Evolutionary conservation across 2,113 vertebrate species (phyloP).

Genomic region (Cranoglanis bouderius): DNA sequence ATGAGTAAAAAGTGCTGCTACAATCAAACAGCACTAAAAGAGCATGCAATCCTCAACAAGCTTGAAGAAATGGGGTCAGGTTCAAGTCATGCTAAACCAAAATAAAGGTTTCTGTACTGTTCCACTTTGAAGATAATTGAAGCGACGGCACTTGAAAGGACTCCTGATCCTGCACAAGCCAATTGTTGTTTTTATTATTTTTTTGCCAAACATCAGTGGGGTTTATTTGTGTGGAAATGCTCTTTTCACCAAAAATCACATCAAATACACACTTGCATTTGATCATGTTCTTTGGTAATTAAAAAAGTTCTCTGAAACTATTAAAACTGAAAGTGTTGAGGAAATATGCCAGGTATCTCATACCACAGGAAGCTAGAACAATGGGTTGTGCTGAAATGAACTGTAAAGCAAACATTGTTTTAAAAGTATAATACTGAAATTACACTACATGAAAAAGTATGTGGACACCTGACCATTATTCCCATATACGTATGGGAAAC

Average conservation of each 20-base stretch:
- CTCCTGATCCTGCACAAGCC: constrained; percentile 61
- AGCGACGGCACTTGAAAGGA: constrained; percentile 69
- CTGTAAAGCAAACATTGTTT: constrained; percentile 26
- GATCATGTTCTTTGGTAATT: constrained; percentile 62
- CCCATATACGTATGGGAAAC: background rate
- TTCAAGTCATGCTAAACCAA: constrained; percentile 68
- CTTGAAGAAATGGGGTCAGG: constrained; percentile 75
- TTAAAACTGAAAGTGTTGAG: constrained; percentile 63
- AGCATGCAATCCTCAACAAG: constrained; percentile 75
- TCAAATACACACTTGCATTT: constrained; percentile 62
- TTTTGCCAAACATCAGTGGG: constrained; percentile 55
- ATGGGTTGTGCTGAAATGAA: constrained; percentile 41
- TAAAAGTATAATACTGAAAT: background rate
- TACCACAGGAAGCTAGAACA: constrained; percentile 48
- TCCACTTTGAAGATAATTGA: constrained; percentile 74
- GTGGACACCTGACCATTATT: background rate
- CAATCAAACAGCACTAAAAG: constrained; percentile 71
- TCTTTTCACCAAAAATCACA: constrained; percentile 65
- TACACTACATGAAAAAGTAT: background rate
- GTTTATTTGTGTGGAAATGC: constrained; percentile 65
- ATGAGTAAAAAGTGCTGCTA: constrained; percentile 75
- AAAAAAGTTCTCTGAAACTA: constrained; percentile 68
- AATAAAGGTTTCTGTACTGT: constrained; percentile 72
- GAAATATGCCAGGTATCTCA: constrained; percentile 46
- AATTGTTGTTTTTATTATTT: constrained; percentile 58